Evolutionary conservation across 2,888 invertebrate genomes (phyloP).

Genomic region (Eilema sororculum): DNA sequence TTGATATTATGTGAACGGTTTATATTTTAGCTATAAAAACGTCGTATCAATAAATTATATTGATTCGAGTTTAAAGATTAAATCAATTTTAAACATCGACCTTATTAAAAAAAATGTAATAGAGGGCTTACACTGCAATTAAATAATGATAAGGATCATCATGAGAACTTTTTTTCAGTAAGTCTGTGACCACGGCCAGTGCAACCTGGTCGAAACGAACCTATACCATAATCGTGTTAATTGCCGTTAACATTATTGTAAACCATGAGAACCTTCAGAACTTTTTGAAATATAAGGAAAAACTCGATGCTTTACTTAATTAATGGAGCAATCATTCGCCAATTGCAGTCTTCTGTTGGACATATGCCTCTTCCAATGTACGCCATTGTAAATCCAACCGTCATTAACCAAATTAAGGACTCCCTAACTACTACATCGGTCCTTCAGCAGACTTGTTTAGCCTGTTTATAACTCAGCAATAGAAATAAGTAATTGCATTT

Average conservation of each 20-base stretch:
- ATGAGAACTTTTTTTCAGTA: no score
- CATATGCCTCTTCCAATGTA: background rate
- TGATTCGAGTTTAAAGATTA: conserved; percentile 25
- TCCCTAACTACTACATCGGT: background rate
- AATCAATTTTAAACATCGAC: conserved; percentile 42
- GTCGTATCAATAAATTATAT: conserved; percentile 35
- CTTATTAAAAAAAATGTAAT: conserved; percentile 19
- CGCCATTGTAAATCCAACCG: background rate
- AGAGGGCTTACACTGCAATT: background rate
- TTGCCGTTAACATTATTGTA: no score
- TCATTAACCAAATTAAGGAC: background rate
- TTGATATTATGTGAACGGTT: conserved; percentile 29
- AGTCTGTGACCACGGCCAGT: no score
- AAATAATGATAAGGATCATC: no score
- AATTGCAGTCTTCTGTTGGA: background rate
- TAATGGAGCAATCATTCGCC: background rate
- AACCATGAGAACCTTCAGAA: no score
- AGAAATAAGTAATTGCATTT: no score
- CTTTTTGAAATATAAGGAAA: background rate
- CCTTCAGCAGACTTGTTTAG: no score
- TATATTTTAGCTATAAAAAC: conserved; percentile 47
- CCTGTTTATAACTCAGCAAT: no score
- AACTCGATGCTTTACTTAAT: no score
- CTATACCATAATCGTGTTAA: no score
- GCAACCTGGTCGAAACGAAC: no score